Conservation (phyloP, 2,797 vertebrate species). For the Pelochelys cantorii region DNA sequence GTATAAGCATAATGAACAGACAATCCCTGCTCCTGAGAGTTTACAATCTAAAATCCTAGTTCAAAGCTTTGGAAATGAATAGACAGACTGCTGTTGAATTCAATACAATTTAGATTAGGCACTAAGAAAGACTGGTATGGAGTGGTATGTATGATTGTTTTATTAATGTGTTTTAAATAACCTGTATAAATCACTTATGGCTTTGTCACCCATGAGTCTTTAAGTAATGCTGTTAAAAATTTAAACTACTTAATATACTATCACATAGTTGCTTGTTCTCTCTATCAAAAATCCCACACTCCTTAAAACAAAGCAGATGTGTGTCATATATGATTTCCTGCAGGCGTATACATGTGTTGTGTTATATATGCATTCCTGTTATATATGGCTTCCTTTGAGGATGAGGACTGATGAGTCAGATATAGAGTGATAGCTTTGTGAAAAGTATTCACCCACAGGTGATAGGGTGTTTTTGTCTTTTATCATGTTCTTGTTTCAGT, state of each 20-base stretch:
- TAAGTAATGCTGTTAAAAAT: neutral
- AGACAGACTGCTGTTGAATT: conserved; percentile 10
- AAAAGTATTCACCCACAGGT: neutral
- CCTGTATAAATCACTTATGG: fast-evolving
- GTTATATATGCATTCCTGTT: neutral
- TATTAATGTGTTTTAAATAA: neutral
- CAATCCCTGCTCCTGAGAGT: neutral
- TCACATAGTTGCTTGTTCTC: conserved; percentile 32
- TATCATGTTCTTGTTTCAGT: neutral
- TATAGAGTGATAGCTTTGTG: neutral
- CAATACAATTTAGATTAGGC: neutral
- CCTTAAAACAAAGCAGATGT: neutral
- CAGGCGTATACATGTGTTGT: neutral
- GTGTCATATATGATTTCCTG: neutral
- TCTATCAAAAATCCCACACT: conserved; percentile 28
- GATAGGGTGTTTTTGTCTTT: neutral
- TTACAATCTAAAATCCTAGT: neutral
- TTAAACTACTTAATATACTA: conserved; percentile 39
- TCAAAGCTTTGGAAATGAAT: neutral
- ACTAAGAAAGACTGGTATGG: neutral
- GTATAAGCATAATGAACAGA: neutral
- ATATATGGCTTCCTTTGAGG: neutral
- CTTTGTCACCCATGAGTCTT: conserved; percentile 33
- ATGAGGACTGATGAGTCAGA: neutral
- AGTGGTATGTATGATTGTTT: neutral